phyloP scores from a whole-genome alignment of 1,140 invertebrate species.

The Drosophila tani region DNA sequence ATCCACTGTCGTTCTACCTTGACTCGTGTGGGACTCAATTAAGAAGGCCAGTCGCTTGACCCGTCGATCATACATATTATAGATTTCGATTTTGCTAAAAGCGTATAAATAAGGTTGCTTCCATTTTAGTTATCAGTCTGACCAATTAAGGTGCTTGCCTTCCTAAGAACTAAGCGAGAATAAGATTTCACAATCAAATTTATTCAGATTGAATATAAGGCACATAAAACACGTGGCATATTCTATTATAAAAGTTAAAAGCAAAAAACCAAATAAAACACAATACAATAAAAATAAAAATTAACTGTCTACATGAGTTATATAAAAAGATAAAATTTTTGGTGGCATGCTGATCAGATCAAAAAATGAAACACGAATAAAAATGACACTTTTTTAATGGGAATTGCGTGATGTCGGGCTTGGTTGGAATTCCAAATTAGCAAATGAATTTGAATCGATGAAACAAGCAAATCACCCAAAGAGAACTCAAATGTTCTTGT shows the following conservation, averaged over 20 bases:
- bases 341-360: constrained; percentile 7
- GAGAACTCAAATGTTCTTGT: neutral
- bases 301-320: neutral
- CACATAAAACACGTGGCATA: neutral
- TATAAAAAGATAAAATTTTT: constrained; percentile 7
- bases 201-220: neutral
- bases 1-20: neutral
- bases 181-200: neutral
- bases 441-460: constrained; percentile 4
- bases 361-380: constrained; percentile 10
- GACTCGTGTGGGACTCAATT: constrained; percentile 7
- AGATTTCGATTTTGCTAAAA: neutral
- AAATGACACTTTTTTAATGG: constrained; percentile 3
- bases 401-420: constrained; percentile 4
- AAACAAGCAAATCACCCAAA: neutral
- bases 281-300: neutral
- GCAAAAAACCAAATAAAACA: neutral
- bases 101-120: neutral
- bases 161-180: neutral
- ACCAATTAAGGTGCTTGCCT: constrained; percentile 15
- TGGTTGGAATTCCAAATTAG: constrained; percentile 10
- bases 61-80: constrained; percentile 1
- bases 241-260: too few species aligned
- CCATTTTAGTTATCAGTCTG: constrained; percentile 1
- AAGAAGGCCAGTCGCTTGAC: constrained; percentile 18